Base-by-base conservation (phyloP, 2,888 invertebrate species). In the Cheilosia urbana region DNA sequence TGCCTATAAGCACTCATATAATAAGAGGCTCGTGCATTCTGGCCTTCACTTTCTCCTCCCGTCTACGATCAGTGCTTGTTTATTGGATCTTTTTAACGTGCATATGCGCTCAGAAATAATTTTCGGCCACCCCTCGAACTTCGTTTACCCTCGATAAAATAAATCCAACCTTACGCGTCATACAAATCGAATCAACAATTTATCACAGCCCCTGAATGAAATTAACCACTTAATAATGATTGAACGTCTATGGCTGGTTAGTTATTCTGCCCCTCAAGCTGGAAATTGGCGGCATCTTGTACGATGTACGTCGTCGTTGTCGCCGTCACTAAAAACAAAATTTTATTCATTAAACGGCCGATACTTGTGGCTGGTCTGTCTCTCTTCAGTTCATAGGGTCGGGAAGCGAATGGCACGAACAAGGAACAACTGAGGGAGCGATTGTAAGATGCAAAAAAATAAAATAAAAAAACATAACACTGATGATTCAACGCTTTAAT, bases 151-250 rank as follows among this genome's bases (percentile, higher is more conserved):
- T 6, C 21, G 45, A 65, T 27, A 53, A 66, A 66, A 47, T 9
- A 68, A 63, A 71, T 73, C 57, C 21, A 72, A 78, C 78, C 78
- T 49, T 62, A 15, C 30, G n/a, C 27, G 68, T 68, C 72, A 68
- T 30, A 55, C 42, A 72, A 78, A 78, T 49, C 58, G 30, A 72
- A 78, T 83, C 73, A 83, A 19, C 62, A 83, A 83, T 78, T 78
- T 78, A 83, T 83, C 73, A 51, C 57, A 78, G 57, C 72, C 51
- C 37, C 62, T 62, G 62, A 62, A 83, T 83, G 78, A 83, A 83
- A 83, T 83, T 83, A 83, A 78, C 73, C 83, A 83, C 72, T 83
- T 83, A 83, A 73, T 62, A 77, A 60, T 72, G 60, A 83, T 78
- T 65, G 34, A 77, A 66, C 47, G 66, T 77, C 77, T 63, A 58